phyloP scores from a whole-genome alignment of 2,797 vertebrate genomes.

The Microctenopoma steveboyesi region DNA sequence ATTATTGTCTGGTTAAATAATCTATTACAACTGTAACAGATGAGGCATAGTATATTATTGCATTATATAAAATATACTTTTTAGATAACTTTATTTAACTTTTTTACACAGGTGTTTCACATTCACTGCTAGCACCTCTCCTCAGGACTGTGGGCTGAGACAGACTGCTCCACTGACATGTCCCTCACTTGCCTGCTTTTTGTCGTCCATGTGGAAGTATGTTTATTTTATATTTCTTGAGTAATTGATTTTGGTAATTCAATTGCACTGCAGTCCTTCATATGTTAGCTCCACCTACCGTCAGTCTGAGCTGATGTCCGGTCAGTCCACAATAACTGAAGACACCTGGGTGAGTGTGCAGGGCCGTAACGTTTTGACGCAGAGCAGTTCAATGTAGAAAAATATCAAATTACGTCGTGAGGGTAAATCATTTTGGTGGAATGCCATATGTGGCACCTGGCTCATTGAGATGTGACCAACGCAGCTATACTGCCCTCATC shows the following conservation, averaged over 20 bases:
- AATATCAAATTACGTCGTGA: constrained; percentile 10
- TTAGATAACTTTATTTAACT: not conserved
- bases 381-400: constrained; percentile 10
- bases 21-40: too few species aligned
- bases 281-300: not conserved
- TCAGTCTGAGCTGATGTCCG: constrained; percentile 18
- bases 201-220: not conserved
- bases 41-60: too few species aligned
- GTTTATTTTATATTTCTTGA: not conserved
- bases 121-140: constrained; percentile 19
- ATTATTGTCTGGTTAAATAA: too few species aligned
- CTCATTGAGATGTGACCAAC: too few species aligned
- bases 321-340: constrained; percentile 5
- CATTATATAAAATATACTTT: too few species aligned
- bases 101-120: constrained; percentile 25
- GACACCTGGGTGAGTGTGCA: constrained; percentile 26
- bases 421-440: not conserved
- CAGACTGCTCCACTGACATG: not conserved
- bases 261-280: not conserved
- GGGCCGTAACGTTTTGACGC: constrained; percentile 2
- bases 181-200: not conserved
- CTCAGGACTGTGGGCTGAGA: constrained; percentile 2
- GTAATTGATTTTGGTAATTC: not conserved
- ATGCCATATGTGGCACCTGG: not conserved
- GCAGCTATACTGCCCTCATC: not conserved